phyloP scores from a whole-genome alignment of 2,888 invertebrate genomes.

The Mellilla xanthometata region DNA sequence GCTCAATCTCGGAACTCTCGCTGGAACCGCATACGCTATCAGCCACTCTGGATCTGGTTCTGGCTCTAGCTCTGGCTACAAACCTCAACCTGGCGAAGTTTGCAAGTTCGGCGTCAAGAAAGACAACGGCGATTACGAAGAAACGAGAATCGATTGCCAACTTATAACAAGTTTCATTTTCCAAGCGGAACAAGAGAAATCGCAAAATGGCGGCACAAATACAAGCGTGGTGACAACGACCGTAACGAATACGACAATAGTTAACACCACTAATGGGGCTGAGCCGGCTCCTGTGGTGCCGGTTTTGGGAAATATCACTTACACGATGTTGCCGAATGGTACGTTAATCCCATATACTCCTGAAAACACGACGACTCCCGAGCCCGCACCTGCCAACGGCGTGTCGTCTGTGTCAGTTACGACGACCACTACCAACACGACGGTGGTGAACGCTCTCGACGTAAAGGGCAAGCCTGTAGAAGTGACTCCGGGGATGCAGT shows the following conservation, averaged over 20 bases:
- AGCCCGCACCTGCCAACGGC: conserved; percentile 35
- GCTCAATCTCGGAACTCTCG: conserved; percentile 67
- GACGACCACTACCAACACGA: conserved; percentile 61
- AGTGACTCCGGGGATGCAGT: conserved; percentile 69
- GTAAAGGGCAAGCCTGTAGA: conserved; percentile 65
- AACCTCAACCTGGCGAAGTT: conserved; percentile 58
- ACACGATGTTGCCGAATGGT: conserved; percentile 60
- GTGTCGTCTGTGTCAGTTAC: conserved; percentile 51
- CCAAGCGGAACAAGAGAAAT: conserved; percentile 44
- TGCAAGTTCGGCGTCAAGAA: conserved; percentile 69
- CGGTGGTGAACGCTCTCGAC: conserved; percentile 63
- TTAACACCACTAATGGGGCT: conserved; percentile 48
- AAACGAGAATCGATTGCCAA: conserved; percentile 69
- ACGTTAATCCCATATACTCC: conserved; percentile 50
- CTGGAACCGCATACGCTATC: conserved; percentile 48
- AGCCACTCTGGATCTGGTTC: conserved; percentile 33
- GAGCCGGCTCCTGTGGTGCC: conserved; percentile 31
- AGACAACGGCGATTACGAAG: conserved; percentile 69
- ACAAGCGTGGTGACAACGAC: conserved; percentile 51
- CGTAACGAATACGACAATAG: conserved; percentile 62
- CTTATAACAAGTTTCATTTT: conserved; percentile 67
- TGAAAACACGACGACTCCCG: conserved; percentile 34
- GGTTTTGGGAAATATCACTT: conserved; percentile 37
- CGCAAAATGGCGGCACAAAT: conserved; percentile 41
- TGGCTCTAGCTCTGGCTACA: conserved; percentile 38